Evolutionary conservation across 2,797 vertebrate genomes (phyloP).

Genomic region (Spinus pinus): DNA sequence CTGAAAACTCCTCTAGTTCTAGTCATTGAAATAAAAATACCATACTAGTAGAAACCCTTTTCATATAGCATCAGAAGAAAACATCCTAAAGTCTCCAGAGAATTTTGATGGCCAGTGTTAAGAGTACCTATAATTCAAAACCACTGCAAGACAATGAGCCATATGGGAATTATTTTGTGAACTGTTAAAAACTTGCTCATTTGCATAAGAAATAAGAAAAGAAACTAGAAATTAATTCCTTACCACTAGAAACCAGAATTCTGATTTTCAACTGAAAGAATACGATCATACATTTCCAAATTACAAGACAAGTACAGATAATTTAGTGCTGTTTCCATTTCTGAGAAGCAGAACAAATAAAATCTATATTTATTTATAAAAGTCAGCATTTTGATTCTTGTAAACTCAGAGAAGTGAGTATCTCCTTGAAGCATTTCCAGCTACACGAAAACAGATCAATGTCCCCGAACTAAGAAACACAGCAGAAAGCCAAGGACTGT

Average conservation of each 20-base stretch:
- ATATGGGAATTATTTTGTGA: not conserved
- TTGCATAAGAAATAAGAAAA: not conserved
- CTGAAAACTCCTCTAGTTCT: not conserved
- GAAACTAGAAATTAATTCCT: not conserved
- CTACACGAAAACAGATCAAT: not conserved
- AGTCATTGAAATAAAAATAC: not conserved
- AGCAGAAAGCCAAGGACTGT: conserved; percentile 3
- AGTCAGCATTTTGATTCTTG: not conserved
- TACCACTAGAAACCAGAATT: not conserved
- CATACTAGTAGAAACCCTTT: not conserved
- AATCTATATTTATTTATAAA: not conserved
- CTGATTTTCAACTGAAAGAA: not conserved
- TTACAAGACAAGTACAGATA: not conserved
- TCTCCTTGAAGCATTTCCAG: not conserved
- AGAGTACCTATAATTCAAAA: not conserved
- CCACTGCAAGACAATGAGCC: not conserved
- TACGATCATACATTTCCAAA: not conserved
- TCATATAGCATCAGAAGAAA: not conserved
- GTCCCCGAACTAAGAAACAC: not conserved
- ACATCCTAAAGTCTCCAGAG: not conserved
- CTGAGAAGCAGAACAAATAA: conserved; percentile 5
- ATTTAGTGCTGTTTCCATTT: not conserved
- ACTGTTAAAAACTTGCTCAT: not conserved
- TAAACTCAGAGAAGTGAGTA: not conserved
- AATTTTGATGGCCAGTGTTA: not conserved